Base-by-base conservation (phyloP, 2,888 invertebrate genomes). In the Eupithecia insigniata region DNA sequence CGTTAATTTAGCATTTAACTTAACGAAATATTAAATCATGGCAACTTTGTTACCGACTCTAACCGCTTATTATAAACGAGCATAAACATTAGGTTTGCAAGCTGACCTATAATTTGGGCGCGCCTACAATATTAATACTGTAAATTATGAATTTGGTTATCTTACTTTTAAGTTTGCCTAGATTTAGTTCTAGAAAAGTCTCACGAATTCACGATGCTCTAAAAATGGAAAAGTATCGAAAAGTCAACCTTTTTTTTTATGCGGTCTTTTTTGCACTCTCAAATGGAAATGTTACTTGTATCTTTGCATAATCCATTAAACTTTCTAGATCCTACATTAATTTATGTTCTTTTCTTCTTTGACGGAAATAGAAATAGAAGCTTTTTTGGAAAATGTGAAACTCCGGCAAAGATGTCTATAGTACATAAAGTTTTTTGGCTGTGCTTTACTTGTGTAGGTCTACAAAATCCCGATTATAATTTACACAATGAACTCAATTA, bases 81-180 rank as follows among this genome's bases (percentile, higher is more conserved):
- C 76, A 81, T 85, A 86, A 89, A 86, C 82, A 83, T 86, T 82
- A 84, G 82, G 83, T 82, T 84, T 79, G 81, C 80, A 51, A 73
- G 71, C 80, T 80, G 81, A 77, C 81, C 87, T 88, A 84, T 90
- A 89, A 89, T 90, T 90, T 87, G 80, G 80, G 75, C 82, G 79
- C 80, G 81, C 82, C 85, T 87, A 87, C 87, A 84, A 82, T 82
- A 84, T 84, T 82, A 83, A 79, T 79, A 10, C 34, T 22, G 55
- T 55, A 51, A 61, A 28, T 30, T 62, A 62, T 34, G 22, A n/a
- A 5, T 62, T 60, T 60, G 30, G 32, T 62, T 62, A 62, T 26
- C 32, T 58, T 60, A 60, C 7, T 62, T 60, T 12, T 62, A 55
- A 55, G 55, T 55, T 26, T 55, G 22, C 14, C 22, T 55, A 55